Conservation (phyloP, 2,113 vertebrate genomes). For the Mionectes macconnelli region DNA sequence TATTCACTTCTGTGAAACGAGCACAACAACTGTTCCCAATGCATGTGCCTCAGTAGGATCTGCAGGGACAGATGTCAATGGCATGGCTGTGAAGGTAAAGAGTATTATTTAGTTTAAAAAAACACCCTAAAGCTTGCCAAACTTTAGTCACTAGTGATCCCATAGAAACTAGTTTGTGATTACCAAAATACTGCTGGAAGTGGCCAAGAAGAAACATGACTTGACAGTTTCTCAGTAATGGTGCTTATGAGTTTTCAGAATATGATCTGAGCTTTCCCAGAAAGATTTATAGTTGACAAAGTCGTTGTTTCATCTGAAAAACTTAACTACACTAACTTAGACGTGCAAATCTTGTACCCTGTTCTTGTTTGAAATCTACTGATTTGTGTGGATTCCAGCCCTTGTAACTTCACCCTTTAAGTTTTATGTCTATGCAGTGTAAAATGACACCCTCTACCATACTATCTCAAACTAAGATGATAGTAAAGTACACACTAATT, state of each 20-base stretch:
- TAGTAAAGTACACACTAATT: neutral
- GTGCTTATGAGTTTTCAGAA: neutral
- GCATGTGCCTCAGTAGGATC: slow-evolving; percentile 80
- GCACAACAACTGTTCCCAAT: slow-evolving; percentile 84
- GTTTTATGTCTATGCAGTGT: neutral
- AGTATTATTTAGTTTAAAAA: neutral
- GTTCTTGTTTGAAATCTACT: neutral
- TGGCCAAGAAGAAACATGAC: neutral
- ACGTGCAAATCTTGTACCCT: neutral
- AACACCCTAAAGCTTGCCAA: neutral
- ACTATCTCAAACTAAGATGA: neutral
- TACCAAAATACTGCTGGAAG: neutral
- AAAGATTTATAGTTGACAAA: neutral
- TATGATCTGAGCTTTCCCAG: neutral
- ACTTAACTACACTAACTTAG: neutral
- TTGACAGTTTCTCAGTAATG: neutral
- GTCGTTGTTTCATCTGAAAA: neutral
- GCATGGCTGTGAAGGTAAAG: slow-evolving; percentile 87
- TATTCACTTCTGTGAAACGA: slow-evolving; percentile 85
- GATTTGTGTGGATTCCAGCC: neutral
- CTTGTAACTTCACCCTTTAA: neutral
- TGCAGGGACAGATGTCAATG: slow-evolving; percentile 85
- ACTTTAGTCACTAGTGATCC: neutral
- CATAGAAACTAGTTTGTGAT: neutral
- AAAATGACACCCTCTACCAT: neutral